Evolutionary conservation across 2,888 invertebrate genomes (phyloP), one percentile per base, ranked within the genome.

Genomic region (Periphyllus acericola): DNA sequence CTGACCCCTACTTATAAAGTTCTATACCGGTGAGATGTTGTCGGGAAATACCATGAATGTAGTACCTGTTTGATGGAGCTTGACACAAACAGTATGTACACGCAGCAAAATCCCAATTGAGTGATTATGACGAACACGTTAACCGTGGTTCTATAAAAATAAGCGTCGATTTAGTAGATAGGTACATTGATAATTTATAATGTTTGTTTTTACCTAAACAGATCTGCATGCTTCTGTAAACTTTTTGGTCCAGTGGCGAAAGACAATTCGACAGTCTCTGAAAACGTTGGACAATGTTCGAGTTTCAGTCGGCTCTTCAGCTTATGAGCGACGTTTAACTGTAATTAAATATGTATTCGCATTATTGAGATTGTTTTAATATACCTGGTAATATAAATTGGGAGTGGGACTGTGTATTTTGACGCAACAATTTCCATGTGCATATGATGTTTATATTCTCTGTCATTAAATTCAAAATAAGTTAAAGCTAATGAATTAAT

Each of bases 51-150:
- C 46, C 46, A 46, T 46, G 46, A 9, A 46, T 46, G 2, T 14
- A 46, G 92, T 52, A 96, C 96, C 94, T 95, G 94, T 92, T 96
- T 93, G 89, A 97, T 91, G 91, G 97, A 98, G 89, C 95, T 95
- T 21, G 98, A 95, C 90, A 99, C 96, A 92, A 99, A 99, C 32
- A 99, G 96, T 91, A 98, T 96, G 92, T 99, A 99, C 52, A 99
- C 96, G 92, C 98, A 98, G 92, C 99, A 99, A 92, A 99, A 99
- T 89, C 99, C 99, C 89, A 99, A 93, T 92, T 99, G 99, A n/a
- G 99, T 99, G 89, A 98, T 93, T 92, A 97, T 96, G 86, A 99
- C 94, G 92, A 98, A 98, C 25, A 94, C 91, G 92, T 98, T 97
- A 89, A 98, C 96, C 88, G 89, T 90, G 60, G 93, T 93, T 92